Conservation (phyloP, 2,888 invertebrate species). For the Yponomeuta malinellus region DNA sequence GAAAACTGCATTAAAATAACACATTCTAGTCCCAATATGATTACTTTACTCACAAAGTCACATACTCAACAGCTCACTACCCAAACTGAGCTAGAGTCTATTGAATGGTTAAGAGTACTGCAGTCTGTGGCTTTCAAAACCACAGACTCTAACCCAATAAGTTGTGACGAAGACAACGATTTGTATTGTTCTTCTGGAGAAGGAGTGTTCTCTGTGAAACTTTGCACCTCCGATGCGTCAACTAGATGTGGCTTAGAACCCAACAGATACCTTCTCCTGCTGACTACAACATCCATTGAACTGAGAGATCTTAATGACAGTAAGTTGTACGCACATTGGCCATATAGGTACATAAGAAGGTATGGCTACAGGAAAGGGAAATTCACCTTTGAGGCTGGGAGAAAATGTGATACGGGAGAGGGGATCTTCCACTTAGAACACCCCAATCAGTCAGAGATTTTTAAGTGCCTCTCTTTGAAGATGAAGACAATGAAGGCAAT, state of each 20-base stretch:
- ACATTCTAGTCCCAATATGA: slow-evolving; percentile 77
- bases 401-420: slow-evolving; percentile 91
- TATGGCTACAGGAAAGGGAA: slow-evolving; percentile 91
- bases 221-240: slow-evolving; percentile 87
- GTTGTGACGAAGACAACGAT: slow-evolving; percentile 90
- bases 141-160: slow-evolving; percentile 72
- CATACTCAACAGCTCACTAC: slow-evolving; percentile 78
- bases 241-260: slow-evolving; percentile 83
- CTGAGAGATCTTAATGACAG: slow-evolving; percentile 80
- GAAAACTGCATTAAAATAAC: slow-evolving; percentile 93
- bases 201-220: slow-evolving; percentile 85
- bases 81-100: slow-evolving; percentile 80
- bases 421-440: slow-evolving; percentile 88
- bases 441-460: slow-evolving; percentile 88
- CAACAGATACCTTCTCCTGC: slow-evolving; percentile 81
- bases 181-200: slow-evolving; percentile 91
- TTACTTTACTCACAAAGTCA: slow-evolving; percentile 85
- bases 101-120: slow-evolving; percentile 86
- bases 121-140: slow-evolving; percentile 89
- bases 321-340: slow-evolving; percentile 85
- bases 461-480: slow-evolving; percentile 85
- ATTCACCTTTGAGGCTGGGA: slow-evolving; percentile 91
- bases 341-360: slow-evolving; percentile 87
- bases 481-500: slow-evolving; percentile 93
- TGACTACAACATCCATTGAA: slow-evolving; percentile 85